These are phyloP conservation scores for Zoanthus solanderi DNA, from an alignment of 92 coral and sea anemone species.

Conservation along the genomic window DNA sequence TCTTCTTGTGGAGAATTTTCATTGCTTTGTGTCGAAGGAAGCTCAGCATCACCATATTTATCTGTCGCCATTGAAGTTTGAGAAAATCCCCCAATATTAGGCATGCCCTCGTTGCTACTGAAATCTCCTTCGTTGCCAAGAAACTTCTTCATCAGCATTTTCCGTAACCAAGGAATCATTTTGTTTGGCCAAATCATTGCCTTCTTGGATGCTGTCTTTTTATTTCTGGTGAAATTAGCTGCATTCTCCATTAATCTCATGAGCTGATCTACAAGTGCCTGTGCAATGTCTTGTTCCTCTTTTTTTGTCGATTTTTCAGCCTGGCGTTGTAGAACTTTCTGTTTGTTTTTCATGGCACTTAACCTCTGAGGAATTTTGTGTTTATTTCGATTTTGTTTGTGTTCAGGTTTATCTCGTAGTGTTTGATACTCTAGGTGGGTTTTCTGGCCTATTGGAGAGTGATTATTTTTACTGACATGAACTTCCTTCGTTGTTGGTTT, in stretches of 20 bases:
- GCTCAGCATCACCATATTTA: conserved; percentile 26
- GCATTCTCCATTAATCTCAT: conserved; percentile 28
- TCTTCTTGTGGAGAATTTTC: conserved; percentile 52
- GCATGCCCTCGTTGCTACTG: background rate
- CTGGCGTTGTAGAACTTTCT: background rate
- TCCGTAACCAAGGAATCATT: conserved; percentile 83
- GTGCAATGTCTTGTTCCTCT: conserved; percentile 21
- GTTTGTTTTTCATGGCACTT: background rate
- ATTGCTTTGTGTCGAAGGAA: conserved; percentile 13
- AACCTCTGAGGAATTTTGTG: background rate
- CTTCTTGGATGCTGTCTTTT: conserved; percentile 62
- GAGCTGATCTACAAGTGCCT: conserved; percentile 34
- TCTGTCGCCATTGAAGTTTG: background rate
- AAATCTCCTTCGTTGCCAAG: conserved; percentile 38
- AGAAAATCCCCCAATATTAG: background rate
- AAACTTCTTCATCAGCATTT: conserved; percentile 70
- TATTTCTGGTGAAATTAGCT: background rate
- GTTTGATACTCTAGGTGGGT: background rate
- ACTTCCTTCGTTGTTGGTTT: background rate
- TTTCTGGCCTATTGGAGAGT: background rate
- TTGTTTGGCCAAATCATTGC: conserved; percentile 97
- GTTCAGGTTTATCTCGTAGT: background rate
- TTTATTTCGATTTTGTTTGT: background rate
- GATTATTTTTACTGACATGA: background rate
- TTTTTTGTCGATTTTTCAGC: background rate